A percentile compares a stretch with the other conserved stretches of the same genome.
These are phyloP conservation scores for Hippocampus comes DNA, from an alignment of 2,113 vertebrate genomes.

Conservation along the genomic window DNA sequence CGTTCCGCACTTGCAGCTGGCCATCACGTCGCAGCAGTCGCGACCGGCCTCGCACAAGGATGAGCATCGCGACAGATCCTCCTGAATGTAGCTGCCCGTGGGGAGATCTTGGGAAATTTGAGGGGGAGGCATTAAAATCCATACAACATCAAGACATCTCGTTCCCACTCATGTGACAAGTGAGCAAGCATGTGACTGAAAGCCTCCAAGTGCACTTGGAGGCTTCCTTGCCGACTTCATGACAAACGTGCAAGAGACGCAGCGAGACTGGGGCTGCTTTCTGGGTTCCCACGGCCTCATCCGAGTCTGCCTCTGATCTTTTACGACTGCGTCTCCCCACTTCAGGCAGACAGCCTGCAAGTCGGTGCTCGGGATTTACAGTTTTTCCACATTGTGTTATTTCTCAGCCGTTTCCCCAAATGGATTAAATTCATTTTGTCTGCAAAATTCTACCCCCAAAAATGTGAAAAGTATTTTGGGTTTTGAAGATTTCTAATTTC, in stretches of 20 bases:
- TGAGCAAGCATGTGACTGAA: too few species aligned
- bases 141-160: background rate
- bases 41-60: conserved; percentile 83
- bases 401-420: too few species aligned
- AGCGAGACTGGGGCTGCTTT: too few species aligned
- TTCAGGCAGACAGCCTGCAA: conserved; percentile 23
- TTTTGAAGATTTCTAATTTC: conserved; percentile 15
- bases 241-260: background rate
- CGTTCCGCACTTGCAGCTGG: conserved; percentile 94
- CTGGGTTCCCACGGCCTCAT: conserved; percentile 20
- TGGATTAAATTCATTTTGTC: too few species aligned
- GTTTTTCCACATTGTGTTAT: background rate
- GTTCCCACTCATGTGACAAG: too few species aligned
- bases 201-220: background rate
- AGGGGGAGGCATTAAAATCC: background rate
- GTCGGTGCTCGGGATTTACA: conserved; percentile 31
- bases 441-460: too few species aligned
- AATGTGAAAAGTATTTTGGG: too few species aligned
- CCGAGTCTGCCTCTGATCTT: conserved; percentile 17
- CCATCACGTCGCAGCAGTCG: conserved; percentile 94
- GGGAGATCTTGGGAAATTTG: conserved; percentile 79
- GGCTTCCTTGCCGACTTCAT: conserved; percentile 6
- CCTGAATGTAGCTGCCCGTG: conserved; percentile 92
- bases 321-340: conserved; percentile 10
- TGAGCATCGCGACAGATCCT: conserved; percentile 83